Base-by-base conservation (phyloP, 2,113 vertebrate genomes). In the Rhegmatorhina hoffmannsi region DNA sequence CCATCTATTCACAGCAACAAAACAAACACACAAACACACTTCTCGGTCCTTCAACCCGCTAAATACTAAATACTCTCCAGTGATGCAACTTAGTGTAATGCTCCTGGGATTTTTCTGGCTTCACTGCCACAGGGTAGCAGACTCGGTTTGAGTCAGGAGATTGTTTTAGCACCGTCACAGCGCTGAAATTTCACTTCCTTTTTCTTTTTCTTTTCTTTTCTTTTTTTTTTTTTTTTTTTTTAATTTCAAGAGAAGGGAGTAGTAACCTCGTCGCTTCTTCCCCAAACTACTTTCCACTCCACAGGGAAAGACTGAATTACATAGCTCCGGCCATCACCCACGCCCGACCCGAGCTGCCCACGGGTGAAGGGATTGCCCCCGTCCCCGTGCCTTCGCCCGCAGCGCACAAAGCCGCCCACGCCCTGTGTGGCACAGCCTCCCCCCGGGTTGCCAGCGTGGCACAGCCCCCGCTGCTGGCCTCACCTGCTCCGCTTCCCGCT, bases 371-470 rank as follows among this genome's bases (percentile, higher is more conserved):
- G 12, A 29, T 19, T 23, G 31, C 36, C 15, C 17, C 69, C 38
- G 46, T 33, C 60, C 79, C 34, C n/a, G n/a, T 47, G 36, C 66
- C 26, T 23, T 33, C 20, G 10, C 70, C 62, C 62, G 6, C 58
- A 29, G 18, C 19, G 26, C 84, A 13, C 92, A 5, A 24, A 66
- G 74, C 73, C 47, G 11, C 63, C 56, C 63, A 12, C 56, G 49
- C 62, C 73, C 59, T 43, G 26, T 21, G 14, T 24, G 56, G 96
- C 96, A 81, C 75, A 60, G 33, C 67, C 13, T n/a, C 73, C 36
- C 36, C 44, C 11, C 3, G 13, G 38, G 33, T 12, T 89, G 97
- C 97, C 97, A 97, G 87, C 96, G 94, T 94, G 97, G 97, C 92
- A 68, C 55, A 43, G 19, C 3, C 77, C 82, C 77, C 50, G 40